Evolutionary conservation across 2,888 invertebrate genomes (phyloP), one percentile per base, ranked within the genome.

Genomic region (Homarus gammarus): DNA sequence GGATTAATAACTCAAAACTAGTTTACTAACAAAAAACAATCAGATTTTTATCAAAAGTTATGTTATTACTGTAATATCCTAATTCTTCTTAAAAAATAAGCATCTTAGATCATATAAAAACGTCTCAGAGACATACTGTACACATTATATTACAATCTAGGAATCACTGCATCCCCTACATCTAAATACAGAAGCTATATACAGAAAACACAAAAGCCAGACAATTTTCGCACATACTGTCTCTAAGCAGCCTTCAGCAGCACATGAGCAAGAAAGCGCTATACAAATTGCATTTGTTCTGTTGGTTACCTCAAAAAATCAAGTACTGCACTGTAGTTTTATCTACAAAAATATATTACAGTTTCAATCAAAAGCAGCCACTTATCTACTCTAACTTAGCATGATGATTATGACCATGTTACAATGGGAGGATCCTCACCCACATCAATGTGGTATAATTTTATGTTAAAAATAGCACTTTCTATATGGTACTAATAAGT

Each of bases 191-290:
- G 61, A 51, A 77, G 61, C 77, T 75, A 68, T 81, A 31, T 84
- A 84, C 84, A 84, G 38, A 33, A n/a, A 83, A 83, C 82, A 78
- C 77, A 77, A 8, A 85, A 85, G 78, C 85, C 85, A 85, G 78
- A 78, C 78, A 64, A 68, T 77, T 40, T 68, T 18, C 49, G 82
- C 82, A 40, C 70, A n/a, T 82, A 82, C 82, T 82, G 82, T 82
- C 82, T 82, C 82, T 82, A 82, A 68, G 82, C 78, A 85, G 78
- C 44, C 68, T 68, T 44, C 56, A 77, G 44, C 68, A 70, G 81
- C 81, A 33, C 68, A 70, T 18, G 70, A 83, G 82, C 82, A 83
- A 49, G n/a, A 75, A 75, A 75, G 75, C 75, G n/a, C 27, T 75
- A 40, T 75, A 44, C 75, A 75, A 31, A 49, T 36, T 1, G 40